Evolutionary conservation across 2,888 invertebrate species (phyloP).

Genomic region (Ypsolopha scabrella): DNA sequence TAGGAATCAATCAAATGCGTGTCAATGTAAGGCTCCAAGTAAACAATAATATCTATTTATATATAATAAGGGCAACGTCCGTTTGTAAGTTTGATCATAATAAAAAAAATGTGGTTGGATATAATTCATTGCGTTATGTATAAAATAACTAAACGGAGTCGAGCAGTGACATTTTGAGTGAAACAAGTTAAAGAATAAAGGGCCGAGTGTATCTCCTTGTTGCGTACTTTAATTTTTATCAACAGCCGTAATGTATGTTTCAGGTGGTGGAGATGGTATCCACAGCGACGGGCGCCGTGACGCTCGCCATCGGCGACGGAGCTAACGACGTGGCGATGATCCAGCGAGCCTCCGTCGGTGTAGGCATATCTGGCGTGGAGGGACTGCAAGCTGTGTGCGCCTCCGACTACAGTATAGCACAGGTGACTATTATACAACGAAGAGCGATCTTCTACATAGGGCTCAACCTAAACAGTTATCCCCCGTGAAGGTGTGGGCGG

Average conservation of each 20-base stretch:
- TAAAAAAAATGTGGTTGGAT: no score
- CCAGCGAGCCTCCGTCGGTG: conserved; percentile 96
- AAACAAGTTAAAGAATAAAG: background rate
- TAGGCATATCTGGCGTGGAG: conserved; percentile 97
- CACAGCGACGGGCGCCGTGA: conserved; percentile 84
- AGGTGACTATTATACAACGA: conserved; percentile 45
- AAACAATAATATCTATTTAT: no score
- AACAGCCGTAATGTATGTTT: background rate
- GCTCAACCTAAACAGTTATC: conserved; percentile 96
- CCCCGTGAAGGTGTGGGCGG: background rate
- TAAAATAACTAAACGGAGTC: no score
- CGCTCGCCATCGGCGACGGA: conserved; percentile 95
- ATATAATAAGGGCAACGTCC: no score
- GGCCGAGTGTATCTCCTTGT: background rate
- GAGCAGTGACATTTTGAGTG: conserved; percentile 11
- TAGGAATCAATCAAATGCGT: no score
- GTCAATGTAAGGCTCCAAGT: no score
- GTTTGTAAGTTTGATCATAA: no score
- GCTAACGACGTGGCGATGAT: conserved; percentile 99
- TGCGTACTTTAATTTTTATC: background rate
- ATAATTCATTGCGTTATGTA: no score
- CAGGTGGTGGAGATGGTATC: conserved; percentile 87
- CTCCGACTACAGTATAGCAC: conserved; percentile 98
- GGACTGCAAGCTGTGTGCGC: conserved; percentile 99
- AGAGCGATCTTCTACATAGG: conserved; percentile 92